Conservation (phyloP, 2,113 vertebrate species). For the Charina bottae region DNA sequence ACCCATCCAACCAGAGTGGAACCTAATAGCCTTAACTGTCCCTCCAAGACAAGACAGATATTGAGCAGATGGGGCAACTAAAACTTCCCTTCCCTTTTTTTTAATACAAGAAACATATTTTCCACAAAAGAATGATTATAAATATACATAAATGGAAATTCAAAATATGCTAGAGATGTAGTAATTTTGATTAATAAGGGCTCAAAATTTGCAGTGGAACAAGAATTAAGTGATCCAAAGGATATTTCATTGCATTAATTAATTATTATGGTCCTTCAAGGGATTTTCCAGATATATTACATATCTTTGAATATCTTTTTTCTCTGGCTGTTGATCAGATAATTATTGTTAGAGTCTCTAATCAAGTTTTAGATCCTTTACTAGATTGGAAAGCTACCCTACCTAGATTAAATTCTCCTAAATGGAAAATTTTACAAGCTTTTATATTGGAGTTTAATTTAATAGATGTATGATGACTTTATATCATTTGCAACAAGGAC, state of each 20-base stretch:
- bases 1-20: background rate
- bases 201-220: background rate
- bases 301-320: background rate
- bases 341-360: background rate
- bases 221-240: background rate
- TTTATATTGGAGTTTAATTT: background rate
- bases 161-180: background rate
- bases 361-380: background rate
- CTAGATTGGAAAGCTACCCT: background rate
- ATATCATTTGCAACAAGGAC: background rate
- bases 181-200: background rate
- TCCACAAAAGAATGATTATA: background rate
- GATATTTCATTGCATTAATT: background rate
- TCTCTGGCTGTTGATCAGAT: background rate
- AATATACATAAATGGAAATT: background rate
- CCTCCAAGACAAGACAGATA: background rate
- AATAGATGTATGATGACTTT: background rate
- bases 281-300: background rate
- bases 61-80: background rate
- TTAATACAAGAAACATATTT: background rate
- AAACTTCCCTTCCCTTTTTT: background rate
- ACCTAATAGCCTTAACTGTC: background rate
- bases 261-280: background rate
- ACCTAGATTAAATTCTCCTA: background rate
- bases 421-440: background rate